Conservation (phyloP, 2,888 invertebrate genomes). For the Lutraria lutraria region DNA sequence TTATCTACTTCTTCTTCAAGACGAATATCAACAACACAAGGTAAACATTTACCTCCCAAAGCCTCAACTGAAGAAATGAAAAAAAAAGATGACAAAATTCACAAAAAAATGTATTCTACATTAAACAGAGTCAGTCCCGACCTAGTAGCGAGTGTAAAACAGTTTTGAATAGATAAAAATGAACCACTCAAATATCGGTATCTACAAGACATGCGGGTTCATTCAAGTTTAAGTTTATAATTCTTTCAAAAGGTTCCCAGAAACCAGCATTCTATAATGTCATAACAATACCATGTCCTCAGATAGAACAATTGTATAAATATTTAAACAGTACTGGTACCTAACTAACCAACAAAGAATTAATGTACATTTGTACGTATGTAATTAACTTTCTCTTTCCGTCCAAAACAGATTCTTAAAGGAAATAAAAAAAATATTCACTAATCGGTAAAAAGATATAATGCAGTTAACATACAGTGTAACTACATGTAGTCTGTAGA, state of each 20-base stretch:
- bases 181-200: too few relatives aligned
- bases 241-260: too few relatives aligned
- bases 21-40: constrained; percentile 95
- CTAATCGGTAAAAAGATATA: constrained; percentile 11
- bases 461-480: neutral
- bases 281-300: too few relatives aligned
- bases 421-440: constrained; percentile 3
- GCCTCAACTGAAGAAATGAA: constrained; percentile 90
- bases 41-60: constrained; percentile 94
- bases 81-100: neutral
- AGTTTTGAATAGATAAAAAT: neutral
- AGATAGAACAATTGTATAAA: too few relatives aligned
- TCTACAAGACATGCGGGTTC: too few relatives aligned
- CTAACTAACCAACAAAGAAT: too few relatives aligned
- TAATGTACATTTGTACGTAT: neutral
- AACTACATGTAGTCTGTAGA: neutral
- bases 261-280: too few relatives aligned
- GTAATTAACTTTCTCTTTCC: neutral
- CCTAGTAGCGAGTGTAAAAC: neutral
- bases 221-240: too few relatives aligned
- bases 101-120: neutral
- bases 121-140: too few relatives aligned
- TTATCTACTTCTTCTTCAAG: constrained; percentile 91
- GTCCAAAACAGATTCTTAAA: neutral
- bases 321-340: too few relatives aligned